Evolutionary conservation across 2,113 vertebrate genomes (phyloP).

Genomic region (Archilochus colubris): DNA sequence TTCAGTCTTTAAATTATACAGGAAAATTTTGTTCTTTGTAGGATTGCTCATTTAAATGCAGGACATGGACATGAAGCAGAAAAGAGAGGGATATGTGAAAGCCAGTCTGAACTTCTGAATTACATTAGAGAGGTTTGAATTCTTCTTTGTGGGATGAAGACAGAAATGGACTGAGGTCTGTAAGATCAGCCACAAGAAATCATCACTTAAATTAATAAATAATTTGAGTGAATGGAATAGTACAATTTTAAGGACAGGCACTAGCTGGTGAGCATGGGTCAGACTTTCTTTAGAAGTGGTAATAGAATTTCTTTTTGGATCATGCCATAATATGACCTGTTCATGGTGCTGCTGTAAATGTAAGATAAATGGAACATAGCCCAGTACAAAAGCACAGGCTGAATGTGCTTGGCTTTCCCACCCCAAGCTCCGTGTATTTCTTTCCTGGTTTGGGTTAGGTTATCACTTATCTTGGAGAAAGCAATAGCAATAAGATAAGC

Average conservation of each 20-base stretch:
- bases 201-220: constrained; percentile 60
- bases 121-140: constrained; percentile 60
- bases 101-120: constrained; percentile 52
- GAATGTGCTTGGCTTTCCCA: background rate
- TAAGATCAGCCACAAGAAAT: constrained; percentile 64
- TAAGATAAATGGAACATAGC: background rate
- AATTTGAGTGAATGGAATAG: constrained; percentile 37
- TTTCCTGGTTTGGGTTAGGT: background rate
- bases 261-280: constrained; percentile 14
- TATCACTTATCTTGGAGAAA: background rate
- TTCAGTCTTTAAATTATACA: constrained; percentile 34
- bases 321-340: background rate
- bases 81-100: constrained; percentile 57
- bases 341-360: background rate
- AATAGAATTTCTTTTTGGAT: constrained; percentile 5
- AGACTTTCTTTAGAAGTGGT: constrained; percentile 4
- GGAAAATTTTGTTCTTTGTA: constrained; percentile 48
- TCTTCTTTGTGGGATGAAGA: constrained; percentile 53
- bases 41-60: constrained; percentile 60
- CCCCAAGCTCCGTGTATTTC: background rate
- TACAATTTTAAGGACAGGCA: constrained; percentile 11
- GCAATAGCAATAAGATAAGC: rapidly evolving
- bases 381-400: background rate
- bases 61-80: constrained; percentile 28
- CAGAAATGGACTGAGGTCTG: constrained; percentile 50